Percentiles rank a stretch among this genome's conserved stretches.
phyloP scores from a whole-genome alignment of 2,888 invertebrate genomes.

The Ariolimax columbianus region DNA sequence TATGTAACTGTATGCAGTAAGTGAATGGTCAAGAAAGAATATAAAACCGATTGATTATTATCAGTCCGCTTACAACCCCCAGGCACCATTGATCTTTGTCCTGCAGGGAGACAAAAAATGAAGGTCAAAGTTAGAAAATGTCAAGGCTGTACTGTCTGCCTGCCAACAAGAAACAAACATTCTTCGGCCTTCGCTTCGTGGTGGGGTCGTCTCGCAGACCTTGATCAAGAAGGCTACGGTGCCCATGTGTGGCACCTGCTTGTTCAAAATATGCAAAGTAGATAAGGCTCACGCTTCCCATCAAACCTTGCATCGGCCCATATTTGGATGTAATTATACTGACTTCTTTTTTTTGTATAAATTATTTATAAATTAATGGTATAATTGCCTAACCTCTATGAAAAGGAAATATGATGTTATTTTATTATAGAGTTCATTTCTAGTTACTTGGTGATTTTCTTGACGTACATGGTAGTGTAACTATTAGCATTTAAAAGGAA shows the following conservation, averaged over 20 bases:
- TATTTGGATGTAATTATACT: neutral
- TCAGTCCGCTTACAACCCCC: neutral
- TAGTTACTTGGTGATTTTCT: too few species aligned
- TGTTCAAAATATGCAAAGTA: constrained; percentile 31
- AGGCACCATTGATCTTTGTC: constrained; percentile 35
- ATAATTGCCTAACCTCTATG: too few species aligned
- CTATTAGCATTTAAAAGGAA: too few species aligned
- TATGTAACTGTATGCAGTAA: neutral
- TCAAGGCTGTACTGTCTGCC: constrained; percentile 28
- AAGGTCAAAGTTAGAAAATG: constrained; percentile 31
- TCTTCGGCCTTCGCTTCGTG: neutral
- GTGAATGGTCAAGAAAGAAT: neutral
- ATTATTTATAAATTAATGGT: too few species aligned
- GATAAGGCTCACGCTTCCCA: neutral
- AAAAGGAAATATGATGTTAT: too few species aligned
- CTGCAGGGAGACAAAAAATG: constrained; percentile 3
- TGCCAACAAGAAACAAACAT: constrained; percentile 10
- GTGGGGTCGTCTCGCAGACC: neutral
- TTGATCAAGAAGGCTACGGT: neutral
- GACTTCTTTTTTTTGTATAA: too few species aligned
- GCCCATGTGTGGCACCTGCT: constrained; percentile 42
- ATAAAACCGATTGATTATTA: neutral
- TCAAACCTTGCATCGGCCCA: neutral
- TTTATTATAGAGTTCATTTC: too few species aligned
- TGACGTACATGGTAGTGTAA: too few species aligned